Conservation (phyloP, 2,113 vertebrate species). For the Amblyornis subalaris region DNA sequence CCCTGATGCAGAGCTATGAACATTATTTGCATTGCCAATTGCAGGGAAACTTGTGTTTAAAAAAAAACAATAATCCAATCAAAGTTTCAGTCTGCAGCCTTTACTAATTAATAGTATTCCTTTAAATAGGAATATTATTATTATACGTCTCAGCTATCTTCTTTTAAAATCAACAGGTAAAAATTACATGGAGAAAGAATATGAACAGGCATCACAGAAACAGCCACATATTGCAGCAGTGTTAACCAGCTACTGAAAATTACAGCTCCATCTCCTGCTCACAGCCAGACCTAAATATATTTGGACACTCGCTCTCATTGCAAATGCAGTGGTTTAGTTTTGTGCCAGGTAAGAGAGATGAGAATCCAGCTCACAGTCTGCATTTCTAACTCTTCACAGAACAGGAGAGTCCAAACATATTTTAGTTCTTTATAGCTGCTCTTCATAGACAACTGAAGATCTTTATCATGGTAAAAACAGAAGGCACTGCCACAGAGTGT, state of each 20-base stretch:
- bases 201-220: background rate
- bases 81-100: background rate
- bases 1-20: background rate
- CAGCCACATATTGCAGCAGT: background rate
- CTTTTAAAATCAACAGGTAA: constrained; percentile 11
- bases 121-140: background rate
- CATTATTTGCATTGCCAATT: background rate
- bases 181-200: background rate
- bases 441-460: constrained; percentile 42
- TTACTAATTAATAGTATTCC: background rate
- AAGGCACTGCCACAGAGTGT: constrained; percentile 32
- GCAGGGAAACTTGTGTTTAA: background rate
- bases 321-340: constrained; percentile 1
- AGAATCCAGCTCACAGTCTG: background rate
- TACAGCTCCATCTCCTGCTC: constrained; percentile 17
- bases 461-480: constrained; percentile 44
- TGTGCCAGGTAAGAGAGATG: constrained; percentile 40
- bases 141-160: background rate
- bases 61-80: background rate
- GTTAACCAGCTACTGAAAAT: background rate
- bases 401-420: background rate
- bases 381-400: constrained; percentile 37
- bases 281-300: background rate
- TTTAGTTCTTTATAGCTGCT: constrained; percentile 27
- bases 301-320: background rate